These are phyloP conservation scores for Heliothis virescens DNA, from an alignment of 1,140 invertebrate species.

Conservation along the genomic window DNA sequence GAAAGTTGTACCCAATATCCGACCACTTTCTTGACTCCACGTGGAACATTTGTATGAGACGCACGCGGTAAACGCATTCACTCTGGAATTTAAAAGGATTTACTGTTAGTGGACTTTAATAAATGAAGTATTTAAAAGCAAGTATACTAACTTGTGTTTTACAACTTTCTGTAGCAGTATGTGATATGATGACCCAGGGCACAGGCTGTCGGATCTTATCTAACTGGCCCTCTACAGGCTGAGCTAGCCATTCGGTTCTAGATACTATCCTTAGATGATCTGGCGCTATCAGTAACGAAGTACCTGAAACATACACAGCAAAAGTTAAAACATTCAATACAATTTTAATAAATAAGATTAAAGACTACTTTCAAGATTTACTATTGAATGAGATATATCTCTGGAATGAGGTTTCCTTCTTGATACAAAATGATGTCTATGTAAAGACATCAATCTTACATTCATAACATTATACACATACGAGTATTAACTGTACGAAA, in stretches of 20 bases:
- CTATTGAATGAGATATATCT: no score
- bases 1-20: constrained; percentile 90
- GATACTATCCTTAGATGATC: constrained; percentile 76
- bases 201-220: constrained; percentile 79
- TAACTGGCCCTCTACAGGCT: constrained; percentile 82
- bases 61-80: constrained; percentile 83
- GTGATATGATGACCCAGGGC: constrained; percentile 85
- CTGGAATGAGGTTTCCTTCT: no score
- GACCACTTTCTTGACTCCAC: constrained; percentile 88
- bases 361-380: no score
- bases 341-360: background rate
- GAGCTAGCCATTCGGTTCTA: constrained; percentile 87
- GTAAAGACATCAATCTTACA: no score
- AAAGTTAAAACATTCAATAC: constrained; percentile 15
- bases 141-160: constrained; percentile 73
- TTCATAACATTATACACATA: no score
- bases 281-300: constrained; percentile 69
- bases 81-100: constrained; percentile 70
- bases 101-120: background rate
- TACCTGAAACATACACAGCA: constrained; percentile 60
- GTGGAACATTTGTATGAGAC: constrained; percentile 90
- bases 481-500: no score
- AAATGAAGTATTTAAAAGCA: no score
- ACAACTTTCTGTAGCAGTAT: constrained; percentile 86
- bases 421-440: no score